Evolutionary conservation across 2,888 invertebrate genomes (phyloP).

Genomic region (Trichopoda pennipes): DNA sequence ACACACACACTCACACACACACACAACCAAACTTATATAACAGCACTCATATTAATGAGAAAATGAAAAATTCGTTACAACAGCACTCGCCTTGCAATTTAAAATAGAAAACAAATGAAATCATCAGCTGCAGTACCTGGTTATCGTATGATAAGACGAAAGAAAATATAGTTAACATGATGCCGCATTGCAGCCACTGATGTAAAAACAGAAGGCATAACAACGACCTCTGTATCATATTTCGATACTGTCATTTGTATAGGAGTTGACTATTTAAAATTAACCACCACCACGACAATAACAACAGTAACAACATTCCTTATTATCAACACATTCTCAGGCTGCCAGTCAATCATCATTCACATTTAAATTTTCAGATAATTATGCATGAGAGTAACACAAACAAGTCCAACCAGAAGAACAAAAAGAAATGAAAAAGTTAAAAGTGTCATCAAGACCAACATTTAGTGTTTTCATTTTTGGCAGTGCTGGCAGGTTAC

Average conservation of each 20-base stretch:
- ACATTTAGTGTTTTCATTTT: neutral
- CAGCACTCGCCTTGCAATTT: slow-evolving; percentile 51
- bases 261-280: slow-evolving; percentile 84
- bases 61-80: slow-evolving; percentile 50
- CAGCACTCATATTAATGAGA: slow-evolving; percentile 47
- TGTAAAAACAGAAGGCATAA: slow-evolving; percentile 85
- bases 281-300: slow-evolving; percentile 80
- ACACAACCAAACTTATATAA: neutral
- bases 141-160: slow-evolving; percentile 18
- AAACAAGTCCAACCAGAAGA: neutral
- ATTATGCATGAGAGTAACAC: slow-evolving; percentile 85
- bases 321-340: slow-evolving; percentile 84
- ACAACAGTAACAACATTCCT: slow-evolving; percentile 35
- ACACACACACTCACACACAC: slow-evolving; percentile 7
- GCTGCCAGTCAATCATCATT: slow-evolving; percentile 92
- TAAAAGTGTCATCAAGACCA: neutral
- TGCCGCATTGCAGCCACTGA: slow-evolving; percentile 81
- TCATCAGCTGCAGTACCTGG: slow-evolving; percentile 13
- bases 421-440: neutral
- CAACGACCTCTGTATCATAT: slow-evolving; percentile 84
- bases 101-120: slow-evolving; percentile 40
- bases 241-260: slow-evolving; percentile 86
- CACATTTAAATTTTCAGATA: slow-evolving; percentile 93
- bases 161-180: slow-evolving; percentile 55
- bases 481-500: neutral